Conservation (phyloP, 2,888 invertebrate genomes). For the Cerastoderma edule region DNA sequence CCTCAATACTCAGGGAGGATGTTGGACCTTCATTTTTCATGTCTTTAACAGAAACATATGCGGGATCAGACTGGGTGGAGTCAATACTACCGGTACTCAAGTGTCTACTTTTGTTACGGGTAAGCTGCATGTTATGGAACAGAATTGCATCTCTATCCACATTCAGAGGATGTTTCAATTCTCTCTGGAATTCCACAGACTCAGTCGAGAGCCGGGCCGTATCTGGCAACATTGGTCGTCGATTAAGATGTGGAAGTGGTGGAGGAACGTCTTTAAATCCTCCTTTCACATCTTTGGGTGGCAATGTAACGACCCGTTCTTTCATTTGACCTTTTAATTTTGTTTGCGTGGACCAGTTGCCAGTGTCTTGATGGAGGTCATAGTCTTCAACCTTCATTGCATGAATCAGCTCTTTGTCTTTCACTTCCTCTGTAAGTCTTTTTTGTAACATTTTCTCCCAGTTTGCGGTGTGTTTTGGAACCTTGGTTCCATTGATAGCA, state of each 20-base stretch:
- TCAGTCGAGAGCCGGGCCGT: conserved; percentile 61
- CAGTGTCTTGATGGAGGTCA: conserved; percentile 50
- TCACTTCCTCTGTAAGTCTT: conserved; percentile 77
- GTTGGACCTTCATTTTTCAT: conserved; percentile 54
- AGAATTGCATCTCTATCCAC: conserved; percentile 79
- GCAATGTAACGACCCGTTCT: conserved; percentile 54
- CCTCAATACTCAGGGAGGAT: conserved; percentile 79
- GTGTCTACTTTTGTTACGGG: conserved; percentile 64
- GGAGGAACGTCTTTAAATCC: conserved; percentile 21
- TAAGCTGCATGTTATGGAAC: conserved; percentile 78
- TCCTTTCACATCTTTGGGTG: conserved; percentile 31
- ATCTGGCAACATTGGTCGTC: conserved; percentile 48
- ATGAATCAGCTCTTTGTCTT: conserved; percentile 76
- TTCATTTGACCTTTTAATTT: conserved; percentile 48
- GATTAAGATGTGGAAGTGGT: conserved; percentile 40
- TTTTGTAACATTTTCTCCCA: conserved; percentile 78
- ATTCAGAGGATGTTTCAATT: conserved; percentile 64
- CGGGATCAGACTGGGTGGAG: conserved; percentile 77
- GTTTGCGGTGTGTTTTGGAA: conserved; percentile 50
- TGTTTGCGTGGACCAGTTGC: conserved; percentile 68
- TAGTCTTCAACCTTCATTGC: conserved; percentile 60
- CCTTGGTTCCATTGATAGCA: conserved; percentile 17
- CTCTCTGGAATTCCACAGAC: conserved; percentile 66
- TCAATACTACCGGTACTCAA: conserved; percentile 75
- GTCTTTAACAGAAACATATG: conserved; percentile 67